Evolutionary conservation across 2,113 vertebrate species (phyloP), one percentile per base, ranked within the genome.

Genomic region (Onychostoma macrolepis): DNA sequence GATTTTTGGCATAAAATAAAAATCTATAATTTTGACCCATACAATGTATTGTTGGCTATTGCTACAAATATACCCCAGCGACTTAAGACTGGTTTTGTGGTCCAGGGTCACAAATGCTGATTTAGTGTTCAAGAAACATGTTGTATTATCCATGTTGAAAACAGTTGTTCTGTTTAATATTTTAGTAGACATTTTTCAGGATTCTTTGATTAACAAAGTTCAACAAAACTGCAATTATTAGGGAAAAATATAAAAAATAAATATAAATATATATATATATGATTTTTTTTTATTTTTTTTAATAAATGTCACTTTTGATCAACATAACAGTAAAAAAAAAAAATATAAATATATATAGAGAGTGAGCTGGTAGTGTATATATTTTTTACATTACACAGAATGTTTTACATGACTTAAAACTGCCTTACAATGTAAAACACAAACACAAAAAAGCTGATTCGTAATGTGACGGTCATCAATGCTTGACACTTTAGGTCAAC

Each of bases 401-500:
- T 58, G 45, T 15, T 26, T 76, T 10, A 15, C 11, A 26, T 5
- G 0, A 38, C 4, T 26, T 17, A 50, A n/a, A 76, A 53, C 75
- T 19, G 3, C 4, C 26, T 33, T 33, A 36, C 6, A 71, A 30
- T 6, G 12, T 17, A 45, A 50, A 45, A 78, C n/a, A 50, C 45
- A 9, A 78, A 53, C 33, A 58, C 21, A 58, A 24, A 56, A 21
- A 56, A 56, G 1, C 15, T 38, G 19, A 36, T 76, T 76, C 4
- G 15, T 56, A 33, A 53, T 19, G 15, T 8, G 30, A 41, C 33
- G 6, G 21, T 6, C 43, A 15, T 38, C 43, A 4, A 26, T 15
- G 78, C 76, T 48, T 33, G 81, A 58, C 50, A 41, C 80, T 85
- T 87, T 80, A 85, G 84, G 63, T 88, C 85, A 76, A n/a, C 43